A percentile compares a stretch with the other conserved stretches of the same genome.
phyloP scores from a whole-genome alignment of 2,113 vertebrate genomes.

The Oreochromis tanganicae region DNA sequence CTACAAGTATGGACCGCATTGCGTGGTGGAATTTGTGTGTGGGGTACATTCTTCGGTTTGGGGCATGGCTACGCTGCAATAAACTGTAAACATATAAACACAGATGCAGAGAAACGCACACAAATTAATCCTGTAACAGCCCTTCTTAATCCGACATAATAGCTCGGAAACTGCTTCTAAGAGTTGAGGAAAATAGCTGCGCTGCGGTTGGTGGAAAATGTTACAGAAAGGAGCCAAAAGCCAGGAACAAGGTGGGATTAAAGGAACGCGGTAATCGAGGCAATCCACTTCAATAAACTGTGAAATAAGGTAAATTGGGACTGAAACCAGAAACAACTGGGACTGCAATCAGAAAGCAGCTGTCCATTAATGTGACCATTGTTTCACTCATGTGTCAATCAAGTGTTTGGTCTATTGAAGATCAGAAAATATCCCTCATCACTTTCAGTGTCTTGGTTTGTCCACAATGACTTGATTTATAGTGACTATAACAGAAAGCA shows the following conservation, averaged over 20 bases:
- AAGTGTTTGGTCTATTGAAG: fast-evolving
- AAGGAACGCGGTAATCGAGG: background rate
- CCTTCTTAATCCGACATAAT: background rate
- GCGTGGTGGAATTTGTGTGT: slow-evolving; percentile 21
- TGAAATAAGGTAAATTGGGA: background rate
- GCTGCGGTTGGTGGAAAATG: background rate
- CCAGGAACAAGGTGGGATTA: background rate
- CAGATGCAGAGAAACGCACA: background rate
- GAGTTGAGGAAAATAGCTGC: background rate
- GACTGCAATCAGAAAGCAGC: background rate
- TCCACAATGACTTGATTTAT: no score
- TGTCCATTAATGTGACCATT: background rate
- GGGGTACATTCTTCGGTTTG: slow-evolving; percentile 21
- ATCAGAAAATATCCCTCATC: background rate
- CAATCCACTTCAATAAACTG: background rate
- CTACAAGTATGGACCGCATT: background rate
- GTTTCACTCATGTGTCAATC: background rate
- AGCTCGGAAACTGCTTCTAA: background rate
- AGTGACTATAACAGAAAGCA: no score
- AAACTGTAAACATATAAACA: slow-evolving; percentile 49
- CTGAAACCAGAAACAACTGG: background rate
- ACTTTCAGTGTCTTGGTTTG: no score
- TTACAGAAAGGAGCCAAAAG: background rate
- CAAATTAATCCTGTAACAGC: background rate
- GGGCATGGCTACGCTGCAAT: background rate